A percentile compares a stretch with the other conserved stretches of the same genome.
phyloP scores from a whole-genome alignment of 2,888 invertebrate genomes.

The Drosophila yooni region DNA sequence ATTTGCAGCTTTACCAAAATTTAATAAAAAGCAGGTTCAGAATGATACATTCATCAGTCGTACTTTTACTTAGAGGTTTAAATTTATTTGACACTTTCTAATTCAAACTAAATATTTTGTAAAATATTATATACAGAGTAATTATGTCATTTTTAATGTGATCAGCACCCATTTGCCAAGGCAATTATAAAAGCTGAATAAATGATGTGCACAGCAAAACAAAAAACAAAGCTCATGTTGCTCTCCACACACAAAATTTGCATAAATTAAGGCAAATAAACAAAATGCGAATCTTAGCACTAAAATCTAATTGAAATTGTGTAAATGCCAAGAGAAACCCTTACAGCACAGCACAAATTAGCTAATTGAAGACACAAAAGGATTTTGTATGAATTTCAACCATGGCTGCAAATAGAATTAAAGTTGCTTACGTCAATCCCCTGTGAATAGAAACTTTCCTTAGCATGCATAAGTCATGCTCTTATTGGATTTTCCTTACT shows the following conservation, averaged over 20 bases:
- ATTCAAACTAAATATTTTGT: neutral
- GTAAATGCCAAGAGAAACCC: slow-evolving; percentile 23
- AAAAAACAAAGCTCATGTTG: slow-evolving; percentile 7
- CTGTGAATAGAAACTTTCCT: slow-evolving; percentile 31
- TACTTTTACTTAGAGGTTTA: neutral
- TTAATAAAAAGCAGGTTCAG: no score
- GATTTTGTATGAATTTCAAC: slow-evolving; percentile 50
- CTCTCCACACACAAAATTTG: slow-evolving; percentile 32
- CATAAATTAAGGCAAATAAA: slow-evolving; percentile 48
- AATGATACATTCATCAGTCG: neutral
- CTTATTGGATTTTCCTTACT: slow-evolving; percentile 49
- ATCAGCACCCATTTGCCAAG: neutral
- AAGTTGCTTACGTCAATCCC: slow-evolving; percentile 35
- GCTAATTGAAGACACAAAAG: slow-evolving; percentile 55
- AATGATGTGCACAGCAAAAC: slow-evolving; percentile 17
- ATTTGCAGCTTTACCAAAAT: neutral
- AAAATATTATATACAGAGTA: no score
- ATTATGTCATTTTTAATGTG: neutral
- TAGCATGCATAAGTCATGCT: slow-evolving; percentile 64
- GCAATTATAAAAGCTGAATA: slow-evolving; percentile 33
- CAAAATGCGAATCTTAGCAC: slow-evolving; percentile 26
- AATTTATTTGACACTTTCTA: neutral
- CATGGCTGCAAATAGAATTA: slow-evolving; percentile 23
- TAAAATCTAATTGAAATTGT: slow-evolving; percentile 43
- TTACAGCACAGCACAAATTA: slow-evolving; percentile 45